Conservation (phyloP, 2,113 vertebrate genomes). For the Acrocephalus arundinaceus region DNA sequence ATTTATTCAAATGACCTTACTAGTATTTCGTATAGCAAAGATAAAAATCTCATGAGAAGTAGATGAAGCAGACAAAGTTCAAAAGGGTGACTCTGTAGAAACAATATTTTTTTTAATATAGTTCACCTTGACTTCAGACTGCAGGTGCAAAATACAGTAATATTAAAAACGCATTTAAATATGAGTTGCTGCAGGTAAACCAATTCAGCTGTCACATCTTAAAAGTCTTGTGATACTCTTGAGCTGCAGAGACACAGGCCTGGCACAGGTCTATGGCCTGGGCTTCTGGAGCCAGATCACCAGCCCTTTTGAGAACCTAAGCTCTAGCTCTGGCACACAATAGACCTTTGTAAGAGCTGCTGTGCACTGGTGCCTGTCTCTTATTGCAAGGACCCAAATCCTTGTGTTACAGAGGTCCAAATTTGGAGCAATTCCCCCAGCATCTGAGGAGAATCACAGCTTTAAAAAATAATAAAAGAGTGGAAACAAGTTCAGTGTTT, state of each 20-base stretch:
- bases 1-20: background rate
- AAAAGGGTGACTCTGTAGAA: background rate
- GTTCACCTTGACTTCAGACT: background rate
- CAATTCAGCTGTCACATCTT: background rate
- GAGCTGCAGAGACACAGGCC: background rate
- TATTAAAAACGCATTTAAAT: background rate
- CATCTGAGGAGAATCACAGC: background rate
- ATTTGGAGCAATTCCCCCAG: background rate
- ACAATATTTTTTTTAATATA: background rate
- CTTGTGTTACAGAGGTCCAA: background rate
- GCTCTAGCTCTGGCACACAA: background rate
- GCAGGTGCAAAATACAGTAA: background rate
- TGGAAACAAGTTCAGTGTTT: background rate
- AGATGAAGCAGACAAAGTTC: background rate
- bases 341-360: background rate
- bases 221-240: background rate
- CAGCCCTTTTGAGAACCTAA: background rate
- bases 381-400: background rate
- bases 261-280: background rate
- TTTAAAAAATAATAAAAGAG: background rate
- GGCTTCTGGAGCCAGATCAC: background rate
- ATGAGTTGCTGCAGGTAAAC: background rate
- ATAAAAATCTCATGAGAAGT: background rate
- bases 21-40: background rate
- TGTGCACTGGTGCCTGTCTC: background rate